phyloP scores from a whole-genome alignment of 1,140 invertebrate genomes.

The Pseudomyrmex flavicornis region DNA sequence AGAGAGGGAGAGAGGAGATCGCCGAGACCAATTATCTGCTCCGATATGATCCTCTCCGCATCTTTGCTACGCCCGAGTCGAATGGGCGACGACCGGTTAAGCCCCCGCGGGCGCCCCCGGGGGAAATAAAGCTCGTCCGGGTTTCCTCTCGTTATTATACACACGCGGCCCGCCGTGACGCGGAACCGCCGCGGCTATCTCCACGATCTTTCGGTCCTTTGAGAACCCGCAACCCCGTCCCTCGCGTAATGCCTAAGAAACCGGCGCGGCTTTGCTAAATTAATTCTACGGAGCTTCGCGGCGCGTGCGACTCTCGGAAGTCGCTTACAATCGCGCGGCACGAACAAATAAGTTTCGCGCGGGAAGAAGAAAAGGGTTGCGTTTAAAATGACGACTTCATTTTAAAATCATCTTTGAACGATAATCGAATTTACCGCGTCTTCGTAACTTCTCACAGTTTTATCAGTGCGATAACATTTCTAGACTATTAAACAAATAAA shows the following conservation, averaged over 20 bases:
- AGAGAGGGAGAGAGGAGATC: slow-evolving; percentile 78
- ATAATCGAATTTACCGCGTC: background rate
- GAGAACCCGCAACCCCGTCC: slow-evolving; percentile 19
- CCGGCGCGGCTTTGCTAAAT: slow-evolving; percentile 56
- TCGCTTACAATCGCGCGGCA: slow-evolving; percentile 23
- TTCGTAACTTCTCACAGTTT: no score
- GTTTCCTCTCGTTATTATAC: slow-evolving; percentile 84
- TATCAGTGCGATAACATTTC: no score
- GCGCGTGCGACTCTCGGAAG: slow-evolving; percentile 44
- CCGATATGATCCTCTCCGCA: slow-evolving; percentile 83
- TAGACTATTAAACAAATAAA: no score
- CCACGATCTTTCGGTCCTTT: slow-evolving; percentile 57
- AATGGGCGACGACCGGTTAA: slow-evolving; percentile 76
- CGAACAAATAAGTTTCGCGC: slow-evolving; percentile 8
- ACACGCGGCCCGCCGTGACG: slow-evolving; percentile 72
- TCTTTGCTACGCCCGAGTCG: slow-evolving; percentile 77
- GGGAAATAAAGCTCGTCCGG: slow-evolving; percentile 82
- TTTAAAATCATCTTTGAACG: background rate
- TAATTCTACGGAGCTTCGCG: slow-evolving; percentile 45
- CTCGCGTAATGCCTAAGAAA: slow-evolving; percentile 49
- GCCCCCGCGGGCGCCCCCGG: slow-evolving; percentile 76
- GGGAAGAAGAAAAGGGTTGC: slow-evolving; percentile 16
- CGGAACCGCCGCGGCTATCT: slow-evolving; percentile 57
- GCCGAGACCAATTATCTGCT: slow-evolving; percentile 82
- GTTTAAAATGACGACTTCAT: background rate